These are phyloP conservation scores for Hemicentrotus pulcherrimus DNA, from an alignment of 35 echinoderm and acorn worm genomes.

Conservation along the genomic window DNA sequence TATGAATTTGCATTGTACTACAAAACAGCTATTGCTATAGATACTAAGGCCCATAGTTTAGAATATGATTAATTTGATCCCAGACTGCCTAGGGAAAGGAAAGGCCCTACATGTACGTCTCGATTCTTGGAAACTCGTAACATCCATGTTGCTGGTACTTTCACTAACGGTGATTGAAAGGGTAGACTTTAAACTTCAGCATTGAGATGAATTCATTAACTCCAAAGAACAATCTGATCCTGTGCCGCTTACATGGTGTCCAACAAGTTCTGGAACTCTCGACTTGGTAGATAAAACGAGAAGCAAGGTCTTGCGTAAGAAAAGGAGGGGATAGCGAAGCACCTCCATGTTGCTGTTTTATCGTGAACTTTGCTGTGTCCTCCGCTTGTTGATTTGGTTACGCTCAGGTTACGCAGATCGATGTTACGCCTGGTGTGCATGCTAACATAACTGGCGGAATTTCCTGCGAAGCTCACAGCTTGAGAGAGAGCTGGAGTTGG, in stretches of 20 bases:
- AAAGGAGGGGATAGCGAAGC: background rate
- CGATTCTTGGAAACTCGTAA: background rate
- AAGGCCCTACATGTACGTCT: background rate
- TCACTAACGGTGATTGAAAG: background rate
- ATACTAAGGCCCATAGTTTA: background rate
- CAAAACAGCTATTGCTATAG: background rate
- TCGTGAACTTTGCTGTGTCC: background rate
- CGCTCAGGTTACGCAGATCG: background rate
- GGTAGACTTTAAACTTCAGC: background rate
- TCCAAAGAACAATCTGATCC: background rate
- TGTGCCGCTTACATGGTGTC: background rate
- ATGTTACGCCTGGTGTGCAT: background rate
- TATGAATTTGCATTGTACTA: background rate
- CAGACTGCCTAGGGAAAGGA: background rate
- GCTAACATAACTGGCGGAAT: background rate
- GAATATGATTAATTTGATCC: background rate
- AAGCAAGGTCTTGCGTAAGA: background rate
- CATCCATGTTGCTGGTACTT: background rate
- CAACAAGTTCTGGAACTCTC: background rate
- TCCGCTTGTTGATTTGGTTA: background rate
- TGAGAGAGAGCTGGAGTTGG: background rate
- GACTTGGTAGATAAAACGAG: background rate
- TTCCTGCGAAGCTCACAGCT: background rate
- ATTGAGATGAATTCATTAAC: background rate
- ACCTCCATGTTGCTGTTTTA: background rate